These are phyloP conservation scores for Myotis brandtii DNA, from an alignment of 2,113 vertebrate species.

Conservation along the genomic window DNA sequence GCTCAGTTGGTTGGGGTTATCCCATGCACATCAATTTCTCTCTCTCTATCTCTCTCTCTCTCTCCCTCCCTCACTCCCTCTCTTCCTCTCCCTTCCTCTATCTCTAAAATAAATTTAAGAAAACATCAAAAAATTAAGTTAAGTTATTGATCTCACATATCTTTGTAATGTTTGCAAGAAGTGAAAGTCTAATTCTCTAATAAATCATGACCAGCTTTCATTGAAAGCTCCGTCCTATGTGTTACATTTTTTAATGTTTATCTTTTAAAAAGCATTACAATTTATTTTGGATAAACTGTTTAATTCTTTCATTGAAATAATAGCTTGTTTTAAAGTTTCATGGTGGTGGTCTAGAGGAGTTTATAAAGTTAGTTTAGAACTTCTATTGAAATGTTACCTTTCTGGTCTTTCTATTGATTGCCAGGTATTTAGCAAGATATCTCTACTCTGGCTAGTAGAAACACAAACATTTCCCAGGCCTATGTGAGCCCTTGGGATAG, in stretches of 20 bases:
- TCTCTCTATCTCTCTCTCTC: too few species aligned
- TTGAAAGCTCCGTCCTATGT: too few species aligned
- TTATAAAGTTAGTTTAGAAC: background rate
- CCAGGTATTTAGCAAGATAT: background rate
- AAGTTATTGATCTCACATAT: background rate
- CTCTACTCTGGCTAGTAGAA: background rate
- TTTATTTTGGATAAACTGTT: background rate
- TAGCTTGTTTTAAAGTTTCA: background rate
- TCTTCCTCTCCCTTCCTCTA: background rate
- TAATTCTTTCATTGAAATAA: background rate
- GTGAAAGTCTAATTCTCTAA: background rate
- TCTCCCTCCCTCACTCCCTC: too few species aligned
- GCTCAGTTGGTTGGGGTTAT: background rate
- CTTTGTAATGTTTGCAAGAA: background rate
- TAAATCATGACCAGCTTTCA: background rate
- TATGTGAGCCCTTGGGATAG: background rate
- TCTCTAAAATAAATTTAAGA: background rate
- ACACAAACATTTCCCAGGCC: background rate
- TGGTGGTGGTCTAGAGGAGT: background rate
- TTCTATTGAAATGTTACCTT: background rate
- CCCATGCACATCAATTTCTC: too few species aligned
- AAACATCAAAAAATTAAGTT: background rate
- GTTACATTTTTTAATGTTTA: background rate
- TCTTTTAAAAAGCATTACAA: background rate
- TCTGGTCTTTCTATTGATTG: background rate